Evolutionary conservation across 2,888 invertebrate genomes (phyloP).

Genomic region (Mantis religiosa): DNA sequence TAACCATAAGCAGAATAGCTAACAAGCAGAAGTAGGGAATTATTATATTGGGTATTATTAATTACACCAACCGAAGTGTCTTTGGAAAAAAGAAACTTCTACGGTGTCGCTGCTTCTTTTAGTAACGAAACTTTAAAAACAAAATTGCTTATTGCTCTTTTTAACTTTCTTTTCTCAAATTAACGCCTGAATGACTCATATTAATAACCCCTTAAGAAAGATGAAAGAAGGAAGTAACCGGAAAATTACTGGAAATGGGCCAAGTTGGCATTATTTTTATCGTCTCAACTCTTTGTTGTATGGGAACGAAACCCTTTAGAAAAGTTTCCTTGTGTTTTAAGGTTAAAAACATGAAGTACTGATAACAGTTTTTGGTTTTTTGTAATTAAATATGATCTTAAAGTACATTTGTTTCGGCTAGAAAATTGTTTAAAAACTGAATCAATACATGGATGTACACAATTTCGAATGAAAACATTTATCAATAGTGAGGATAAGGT

Average conservation of each 20-base stretch:
- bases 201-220: background rate
- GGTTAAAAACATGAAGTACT: background rate
- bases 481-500: too few species aligned
- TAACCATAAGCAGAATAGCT: too few species aligned
- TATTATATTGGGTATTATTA: too few species aligned
- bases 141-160: background rate
- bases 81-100: too few species aligned
- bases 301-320: background rate
- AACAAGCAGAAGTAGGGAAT: too few species aligned
- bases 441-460: too few species aligned
- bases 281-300: background rate
- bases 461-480: too few species aligned
- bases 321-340: background rate
- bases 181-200: background rate
- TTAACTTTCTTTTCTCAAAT: background rate
- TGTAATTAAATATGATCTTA: background rate
- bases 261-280: background rate
- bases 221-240: background rate
- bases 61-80: too few species aligned
- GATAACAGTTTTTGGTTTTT: background rate
- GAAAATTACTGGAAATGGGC: background rate
- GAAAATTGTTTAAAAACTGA: too few species aligned
- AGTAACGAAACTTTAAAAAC: background rate
- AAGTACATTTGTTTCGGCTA: too few species aligned
- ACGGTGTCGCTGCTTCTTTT: too few species aligned